Evolutionary conservation across 2,797 vertebrate genomes (phyloP).

Genomic region (Tiaroga cobitis): DNA sequence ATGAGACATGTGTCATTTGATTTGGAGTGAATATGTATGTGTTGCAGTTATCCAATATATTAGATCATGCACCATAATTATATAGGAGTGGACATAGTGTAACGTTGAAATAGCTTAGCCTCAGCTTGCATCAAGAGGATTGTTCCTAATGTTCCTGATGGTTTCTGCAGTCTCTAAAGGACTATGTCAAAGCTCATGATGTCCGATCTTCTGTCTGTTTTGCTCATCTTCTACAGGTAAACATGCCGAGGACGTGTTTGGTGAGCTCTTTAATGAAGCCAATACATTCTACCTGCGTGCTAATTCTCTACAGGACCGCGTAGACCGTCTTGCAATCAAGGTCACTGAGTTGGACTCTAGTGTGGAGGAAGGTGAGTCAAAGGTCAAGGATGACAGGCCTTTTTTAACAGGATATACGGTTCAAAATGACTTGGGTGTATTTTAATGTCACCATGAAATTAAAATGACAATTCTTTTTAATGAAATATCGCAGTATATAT

Average conservation of each 20-base stretch:
- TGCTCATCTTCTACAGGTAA: slow-evolving; percentile 73
- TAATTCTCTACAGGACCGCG: slow-evolving; percentile 88
- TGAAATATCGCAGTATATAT: too few species aligned
- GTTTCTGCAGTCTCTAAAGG: not conserved
- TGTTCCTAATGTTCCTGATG: not conserved
- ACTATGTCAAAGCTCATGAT: not conserved
- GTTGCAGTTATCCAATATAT: slow-evolving; percentile 66
- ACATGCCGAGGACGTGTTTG: slow-evolving; percentile 91
- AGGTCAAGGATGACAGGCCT: not conserved
- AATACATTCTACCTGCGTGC: slow-evolving; percentile 88
- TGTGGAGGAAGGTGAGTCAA: slow-evolving; percentile 87
- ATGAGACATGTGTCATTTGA: not conserved
- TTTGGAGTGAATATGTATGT: not conserved
- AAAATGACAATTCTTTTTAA: not conserved
- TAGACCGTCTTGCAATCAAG: slow-evolving; percentile 87
- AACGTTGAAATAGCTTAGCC: not conserved
- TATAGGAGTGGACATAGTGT: not conserved
- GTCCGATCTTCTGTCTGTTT: not conserved
- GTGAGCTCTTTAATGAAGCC: slow-evolving; percentile 90
- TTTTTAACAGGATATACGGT: not conserved
- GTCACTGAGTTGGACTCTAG: slow-evolving; percentile 91
- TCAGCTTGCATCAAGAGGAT: not conserved
- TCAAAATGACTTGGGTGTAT: not conserved
- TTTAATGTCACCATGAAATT: not conserved
- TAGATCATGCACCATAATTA: slow-evolving; percentile 70